phyloP scores from a whole-genome alignment of 23 tunicate genomes.

The Clavelina lepadiformis region DNA sequence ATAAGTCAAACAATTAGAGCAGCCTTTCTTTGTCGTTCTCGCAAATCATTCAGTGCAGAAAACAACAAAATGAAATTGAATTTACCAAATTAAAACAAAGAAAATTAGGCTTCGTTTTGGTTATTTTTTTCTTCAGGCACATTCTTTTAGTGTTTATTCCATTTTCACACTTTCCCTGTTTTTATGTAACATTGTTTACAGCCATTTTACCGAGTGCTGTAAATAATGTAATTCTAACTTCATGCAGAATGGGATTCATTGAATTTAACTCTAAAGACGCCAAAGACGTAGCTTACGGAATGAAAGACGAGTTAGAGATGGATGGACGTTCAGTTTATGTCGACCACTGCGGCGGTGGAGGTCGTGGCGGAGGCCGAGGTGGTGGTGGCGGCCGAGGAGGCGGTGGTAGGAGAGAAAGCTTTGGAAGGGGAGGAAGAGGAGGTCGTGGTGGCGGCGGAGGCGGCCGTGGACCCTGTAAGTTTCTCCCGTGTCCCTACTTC shows the following conservation, averaged over 20 bases:
- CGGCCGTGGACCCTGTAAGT: no score
- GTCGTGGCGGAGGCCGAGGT: slow-evolving; percentile 18
- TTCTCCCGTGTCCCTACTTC: no score
- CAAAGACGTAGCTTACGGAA: slow-evolving; percentile 39
- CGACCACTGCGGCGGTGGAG: slow-evolving; percentile 29
- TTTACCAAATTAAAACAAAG: no score
- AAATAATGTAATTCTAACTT: background rate
- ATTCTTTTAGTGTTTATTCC: no score
- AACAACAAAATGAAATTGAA: no score
- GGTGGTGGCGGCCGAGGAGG: slow-evolving; percentile 43
- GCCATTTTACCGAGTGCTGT: background rate
- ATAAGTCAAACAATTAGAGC: no score
- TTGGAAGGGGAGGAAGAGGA: slow-evolving; percentile 27
- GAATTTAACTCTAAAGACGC: slow-evolving; percentile 57
- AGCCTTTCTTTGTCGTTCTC: no score
- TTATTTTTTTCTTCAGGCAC: no score
- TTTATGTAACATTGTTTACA: background rate
- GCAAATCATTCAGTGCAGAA: no score
- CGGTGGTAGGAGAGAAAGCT: slow-evolving; percentile 29
- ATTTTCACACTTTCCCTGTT: no score
- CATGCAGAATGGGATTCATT: slow-evolving; percentile 67
- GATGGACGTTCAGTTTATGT: slow-evolving; percentile 53
- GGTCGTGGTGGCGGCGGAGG: slow-evolving; percentile 47
- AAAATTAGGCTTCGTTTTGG: no score
- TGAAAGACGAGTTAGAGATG: slow-evolving; percentile 62